Evolutionary conservation across 1,140 invertebrate genomes (phyloP).

Genomic region (Drosophila subobscura): DNA sequence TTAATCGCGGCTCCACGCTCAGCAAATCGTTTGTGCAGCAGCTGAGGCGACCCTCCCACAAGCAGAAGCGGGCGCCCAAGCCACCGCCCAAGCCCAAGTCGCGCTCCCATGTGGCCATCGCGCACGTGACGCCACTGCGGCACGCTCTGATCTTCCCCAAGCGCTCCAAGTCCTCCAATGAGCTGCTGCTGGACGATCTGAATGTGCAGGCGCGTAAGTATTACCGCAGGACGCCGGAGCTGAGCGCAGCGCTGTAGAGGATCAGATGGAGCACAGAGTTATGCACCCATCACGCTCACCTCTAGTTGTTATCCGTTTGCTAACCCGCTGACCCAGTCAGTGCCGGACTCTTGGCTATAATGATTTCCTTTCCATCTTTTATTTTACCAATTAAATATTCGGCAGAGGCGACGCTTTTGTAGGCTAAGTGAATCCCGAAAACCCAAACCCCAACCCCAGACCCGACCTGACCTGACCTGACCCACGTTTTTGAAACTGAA

Average conservation of each 20-base stretch:
- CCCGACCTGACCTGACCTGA: constrained; percentile 20
- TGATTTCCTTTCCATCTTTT: constrained; percentile 46
- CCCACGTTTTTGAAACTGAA: constrained; percentile 8
- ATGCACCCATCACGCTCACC: constrained; percentile 31
- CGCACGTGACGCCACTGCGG: constrained; percentile 66
- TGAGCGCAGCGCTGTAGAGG: constrained; percentile 62
- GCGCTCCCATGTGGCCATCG: constrained; percentile 54
- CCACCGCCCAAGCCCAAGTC: constrained; percentile 72
- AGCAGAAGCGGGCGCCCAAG: constrained; percentile 64
- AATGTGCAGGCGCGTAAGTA: constrained; percentile 75
- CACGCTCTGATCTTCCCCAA: constrained; percentile 72
- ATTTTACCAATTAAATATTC: constrained; percentile 23
- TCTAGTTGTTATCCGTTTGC: constrained; percentile 15
- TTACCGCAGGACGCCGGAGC: constrained; percentile 56
- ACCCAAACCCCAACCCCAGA: constrained; percentile 18
- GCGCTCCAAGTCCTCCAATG: constrained; percentile 74
- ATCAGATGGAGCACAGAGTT: constrained; percentile 12
- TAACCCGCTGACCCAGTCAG: constrained; percentile 35
- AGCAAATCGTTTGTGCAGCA: constrained; percentile 83
- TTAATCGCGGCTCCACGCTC: constrained; percentile 77
- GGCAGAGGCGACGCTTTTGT: constrained; percentile 72
- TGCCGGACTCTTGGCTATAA: constrained; percentile 18
- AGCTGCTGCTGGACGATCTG: constrained; percentile 73
- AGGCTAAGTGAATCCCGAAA: constrained; percentile 41
- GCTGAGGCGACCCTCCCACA: constrained; percentile 59